phyloP scores from a whole-genome alignment of 2,888 invertebrate genomes.

The Dyspetes luteomarginatus region DNA sequence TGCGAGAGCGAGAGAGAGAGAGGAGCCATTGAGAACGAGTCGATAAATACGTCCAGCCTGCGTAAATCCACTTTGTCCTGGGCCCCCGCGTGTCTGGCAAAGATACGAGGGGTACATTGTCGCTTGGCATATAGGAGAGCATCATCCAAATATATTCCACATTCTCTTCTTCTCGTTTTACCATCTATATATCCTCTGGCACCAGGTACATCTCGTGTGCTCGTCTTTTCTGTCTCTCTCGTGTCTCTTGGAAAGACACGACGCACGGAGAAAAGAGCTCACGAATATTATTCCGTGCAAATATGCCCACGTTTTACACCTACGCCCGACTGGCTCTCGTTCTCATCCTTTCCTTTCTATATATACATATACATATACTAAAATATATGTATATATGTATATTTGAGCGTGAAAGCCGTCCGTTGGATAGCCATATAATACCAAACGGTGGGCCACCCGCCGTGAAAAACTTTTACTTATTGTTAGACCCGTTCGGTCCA shows the following conservation, averaged over 20 bases:
- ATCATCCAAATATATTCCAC: constrained; percentile 47
- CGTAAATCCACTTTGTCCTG: constrained; percentile 76
- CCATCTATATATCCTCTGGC: constrained; percentile 23
- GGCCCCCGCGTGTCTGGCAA: constrained; percentile 46
- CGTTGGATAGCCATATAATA: constrained; percentile 44
- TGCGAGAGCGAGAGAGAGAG: background rate
- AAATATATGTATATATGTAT: background rate
- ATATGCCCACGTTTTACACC: constrained; percentile 66
- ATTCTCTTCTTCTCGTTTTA: background rate
- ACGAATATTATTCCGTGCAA: constrained; percentile 62
- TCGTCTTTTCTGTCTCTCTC: background rate
- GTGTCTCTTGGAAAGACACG: constrained; percentile 22
- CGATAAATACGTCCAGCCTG: constrained; percentile 76
- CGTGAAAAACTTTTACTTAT: constrained; percentile 64
- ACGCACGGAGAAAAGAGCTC: constrained; percentile 40
- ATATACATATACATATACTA: background rate
- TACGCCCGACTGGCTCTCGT: constrained; percentile 50
- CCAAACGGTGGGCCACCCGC: constrained; percentile 60
- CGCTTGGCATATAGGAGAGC: constrained; percentile 42
- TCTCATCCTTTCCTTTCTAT: constrained; percentile 15
- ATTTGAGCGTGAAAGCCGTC: constrained; percentile 39
- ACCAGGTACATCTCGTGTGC: background rate
- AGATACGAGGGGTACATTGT: constrained; percentile 62
- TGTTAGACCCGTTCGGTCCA: constrained; percentile 45
- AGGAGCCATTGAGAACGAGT: constrained; percentile 73